Evolutionary conservation across 2,797 vertebrate species (phyloP).

Genomic region (Sebastes taczanowskii): DNA sequence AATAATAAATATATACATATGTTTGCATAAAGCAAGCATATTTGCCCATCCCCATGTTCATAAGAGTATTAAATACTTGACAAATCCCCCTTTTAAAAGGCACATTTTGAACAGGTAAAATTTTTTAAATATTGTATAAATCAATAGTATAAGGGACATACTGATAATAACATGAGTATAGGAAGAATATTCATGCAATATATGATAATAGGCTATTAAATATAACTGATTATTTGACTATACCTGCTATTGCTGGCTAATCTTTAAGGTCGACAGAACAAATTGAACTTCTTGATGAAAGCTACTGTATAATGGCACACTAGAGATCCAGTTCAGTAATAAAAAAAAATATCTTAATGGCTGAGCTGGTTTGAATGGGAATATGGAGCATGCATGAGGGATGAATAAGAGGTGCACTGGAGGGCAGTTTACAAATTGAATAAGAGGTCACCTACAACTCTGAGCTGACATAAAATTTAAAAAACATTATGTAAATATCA

Average conservation of each 20-base stretch:
- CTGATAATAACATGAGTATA: too few relatives aligned
- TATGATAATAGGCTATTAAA: neutral
- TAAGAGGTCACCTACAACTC: neutral
- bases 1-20: too few relatives aligned
- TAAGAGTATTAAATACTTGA: too few relatives aligned
- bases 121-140: too few relatives aligned
- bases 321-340: neutral
- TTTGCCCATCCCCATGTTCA: too few relatives aligned
- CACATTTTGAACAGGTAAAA: too few relatives aligned
- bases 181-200: too few relatives aligned
- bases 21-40: too few relatives aligned
- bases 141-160: too few relatives aligned
- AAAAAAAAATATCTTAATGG: neutral
- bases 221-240: neutral
- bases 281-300: neutral
- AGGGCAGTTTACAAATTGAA: neutral
- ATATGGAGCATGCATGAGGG: neutral
- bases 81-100: too few relatives aligned
- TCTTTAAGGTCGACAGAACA: neutral
- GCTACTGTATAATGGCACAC: neutral
- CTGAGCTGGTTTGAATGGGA: neutral
- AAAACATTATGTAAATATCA: neutral
- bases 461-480: neutral
- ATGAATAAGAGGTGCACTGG: neutral
- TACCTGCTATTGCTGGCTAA: neutral